Evolutionary conservation across 2,113 vertebrate genomes (phyloP).

Genomic region (Leptosomus discolor): DNA sequence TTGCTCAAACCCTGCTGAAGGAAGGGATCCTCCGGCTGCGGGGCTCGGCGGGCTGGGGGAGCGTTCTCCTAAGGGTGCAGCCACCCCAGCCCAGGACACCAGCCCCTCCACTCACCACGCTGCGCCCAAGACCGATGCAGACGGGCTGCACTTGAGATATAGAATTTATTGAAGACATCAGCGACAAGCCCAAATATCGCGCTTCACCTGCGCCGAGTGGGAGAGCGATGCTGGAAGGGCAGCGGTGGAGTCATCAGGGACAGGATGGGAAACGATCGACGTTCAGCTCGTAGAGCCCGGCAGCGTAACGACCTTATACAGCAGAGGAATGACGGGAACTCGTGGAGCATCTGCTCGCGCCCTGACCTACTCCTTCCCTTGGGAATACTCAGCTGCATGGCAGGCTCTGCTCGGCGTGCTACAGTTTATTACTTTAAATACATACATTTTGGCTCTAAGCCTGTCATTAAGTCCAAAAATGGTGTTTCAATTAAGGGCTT

Average conservation of each 20-base stretch:
- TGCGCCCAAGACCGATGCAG: neutral
- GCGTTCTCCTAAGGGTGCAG: rapidly evolving
- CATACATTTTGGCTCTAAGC: neutral
- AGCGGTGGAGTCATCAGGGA: neutral
- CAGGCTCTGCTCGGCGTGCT: neutral
- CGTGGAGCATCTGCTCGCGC: rapidly evolving
- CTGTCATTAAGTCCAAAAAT: neutral
- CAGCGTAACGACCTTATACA: rapidly evolving
- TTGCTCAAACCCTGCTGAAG: too few species aligned
- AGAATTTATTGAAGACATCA: neutral
- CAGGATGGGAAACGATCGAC: neutral
- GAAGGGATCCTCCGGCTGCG: too few species aligned
- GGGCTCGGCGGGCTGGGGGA: neutral
- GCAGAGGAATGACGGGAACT: neutral
- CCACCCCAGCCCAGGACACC: neutral
- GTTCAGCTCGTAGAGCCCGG: rapidly evolving
- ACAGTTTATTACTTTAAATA: neutral
- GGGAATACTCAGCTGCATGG: neutral
- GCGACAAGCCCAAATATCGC: rapidly evolving
- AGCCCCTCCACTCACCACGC: neutral
- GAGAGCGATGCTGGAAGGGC: neutral
- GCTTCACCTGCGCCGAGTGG: neutral
- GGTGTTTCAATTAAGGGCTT: neutral
- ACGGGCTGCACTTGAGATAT: rapidly evolving
- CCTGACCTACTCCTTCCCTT: neutral